These are phyloP conservation scores for Varroa destructor DNA, from an alignment of 1,140 invertebrate genomes.

Conservation along the genomic window DNA sequence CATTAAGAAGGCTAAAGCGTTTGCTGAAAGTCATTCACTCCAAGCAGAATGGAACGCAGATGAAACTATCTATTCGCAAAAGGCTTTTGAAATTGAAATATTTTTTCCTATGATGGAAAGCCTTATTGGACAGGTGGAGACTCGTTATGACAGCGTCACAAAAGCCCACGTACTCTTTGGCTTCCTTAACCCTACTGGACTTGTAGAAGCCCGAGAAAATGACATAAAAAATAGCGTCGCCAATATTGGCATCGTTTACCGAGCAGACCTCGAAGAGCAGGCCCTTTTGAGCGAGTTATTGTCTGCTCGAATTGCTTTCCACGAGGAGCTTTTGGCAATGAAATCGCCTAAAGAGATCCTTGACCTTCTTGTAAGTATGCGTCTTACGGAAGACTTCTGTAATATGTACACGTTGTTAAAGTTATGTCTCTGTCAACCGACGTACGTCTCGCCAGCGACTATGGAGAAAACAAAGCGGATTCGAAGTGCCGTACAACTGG, in stretches of 20 bases:
- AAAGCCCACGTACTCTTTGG: conserved; percentile 12
- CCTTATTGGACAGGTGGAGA: conserved; percentile 17
- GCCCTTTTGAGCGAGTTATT: conserved; percentile 7
- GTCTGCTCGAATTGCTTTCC: conserved; percentile 3
- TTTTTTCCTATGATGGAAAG: conserved; percentile 26
- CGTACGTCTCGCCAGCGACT: background rate
- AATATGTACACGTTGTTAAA: conserved; percentile 8
- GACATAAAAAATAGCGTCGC: conserved; percentile 25
- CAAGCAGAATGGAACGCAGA: conserved; percentile 8
- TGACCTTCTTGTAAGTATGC: conserved; percentile 9
- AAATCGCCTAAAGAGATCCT: conserved; percentile 15
- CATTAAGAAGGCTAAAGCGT: conserved; percentile 25
- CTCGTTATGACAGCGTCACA: conserved; percentile 26
- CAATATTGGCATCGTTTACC: conserved; percentile 26
- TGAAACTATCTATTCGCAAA: conserved; percentile 25
- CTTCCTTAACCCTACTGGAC: conserved; percentile 7
- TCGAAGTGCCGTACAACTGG: conserved; percentile 10
- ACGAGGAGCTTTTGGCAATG: conserved; percentile 16
- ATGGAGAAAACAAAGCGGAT: conserved; percentile 7
- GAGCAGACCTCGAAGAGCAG: conserved; percentile 19
- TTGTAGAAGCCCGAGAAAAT: conserved; percentile 14
- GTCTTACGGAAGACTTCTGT: conserved; percentile 1
- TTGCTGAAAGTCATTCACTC: conserved; percentile 23
- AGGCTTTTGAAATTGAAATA: conserved; percentile 20
- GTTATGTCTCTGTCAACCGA: conserved; percentile 5